Percentiles rank a stretch among this genome's conserved stretches.
Evolutionary conservation across 2,888 invertebrate genomes (phyloP).

Genomic region (Nycteola revayana): DNA sequence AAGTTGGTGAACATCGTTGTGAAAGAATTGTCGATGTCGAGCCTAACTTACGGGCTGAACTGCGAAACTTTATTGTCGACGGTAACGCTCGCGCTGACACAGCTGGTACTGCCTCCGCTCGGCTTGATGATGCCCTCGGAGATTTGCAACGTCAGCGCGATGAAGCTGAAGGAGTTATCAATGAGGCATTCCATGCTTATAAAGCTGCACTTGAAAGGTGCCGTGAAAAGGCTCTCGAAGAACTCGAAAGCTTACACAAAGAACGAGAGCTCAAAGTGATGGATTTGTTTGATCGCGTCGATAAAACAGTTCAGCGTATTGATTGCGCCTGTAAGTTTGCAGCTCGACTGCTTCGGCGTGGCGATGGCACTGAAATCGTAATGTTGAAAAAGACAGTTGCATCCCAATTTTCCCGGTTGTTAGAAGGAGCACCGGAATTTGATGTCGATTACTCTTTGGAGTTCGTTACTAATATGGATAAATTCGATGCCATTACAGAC

Average conservation of each 20-base stretch:
- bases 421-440: constrained; percentile 91
- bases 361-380: constrained; percentile 92
- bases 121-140: constrained; percentile 89
- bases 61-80: constrained; percentile 88
- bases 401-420: constrained; percentile 88
- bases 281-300: constrained; percentile 92
- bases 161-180: constrained; percentile 90
- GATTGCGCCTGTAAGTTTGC: constrained; percentile 94
- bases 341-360: constrained; percentile 89
- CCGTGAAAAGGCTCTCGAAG: constrained; percentile 87
- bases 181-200: constrained; percentile 90
- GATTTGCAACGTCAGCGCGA: constrained; percentile 94
- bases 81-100: constrained; percentile 88
- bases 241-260: constrained; percentile 89
- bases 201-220: constrained; percentile 91
- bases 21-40: constrained; percentile 92
- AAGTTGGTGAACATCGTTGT: constrained; percentile 90
- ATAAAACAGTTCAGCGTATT: constrained; percentile 91
- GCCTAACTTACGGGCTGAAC: constrained; percentile 88
- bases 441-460: constrained; percentile 90
- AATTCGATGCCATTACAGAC: constrained; percentile 88
- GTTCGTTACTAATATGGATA: constrained; percentile 90
- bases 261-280: constrained; percentile 94
- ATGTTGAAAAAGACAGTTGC: constrained; percentile 90
- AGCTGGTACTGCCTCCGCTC: constrained; percentile 88